Conservation (phyloP, 2,797 vertebrate genomes). For the Strix occidentalis region DNA sequence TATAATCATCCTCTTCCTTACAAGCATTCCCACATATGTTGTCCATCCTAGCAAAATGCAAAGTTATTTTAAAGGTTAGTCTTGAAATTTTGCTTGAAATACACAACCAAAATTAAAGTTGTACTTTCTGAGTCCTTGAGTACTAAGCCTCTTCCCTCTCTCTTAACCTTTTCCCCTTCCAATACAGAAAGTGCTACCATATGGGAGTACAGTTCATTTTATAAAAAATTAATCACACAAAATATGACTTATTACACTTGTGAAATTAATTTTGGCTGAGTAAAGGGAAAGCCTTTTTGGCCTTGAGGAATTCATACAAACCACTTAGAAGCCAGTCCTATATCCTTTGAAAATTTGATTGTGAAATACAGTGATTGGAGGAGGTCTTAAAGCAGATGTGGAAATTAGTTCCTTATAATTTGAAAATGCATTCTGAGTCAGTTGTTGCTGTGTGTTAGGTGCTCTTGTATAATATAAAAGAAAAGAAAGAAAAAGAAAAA, state of each 20-base stretch:
- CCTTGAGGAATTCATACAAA: conserved; percentile 21
- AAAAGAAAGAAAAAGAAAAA: background rate
- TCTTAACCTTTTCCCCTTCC: background rate
- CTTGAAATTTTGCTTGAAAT: conserved; percentile 3
- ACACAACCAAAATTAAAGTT: background rate
- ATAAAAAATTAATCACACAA: background rate
- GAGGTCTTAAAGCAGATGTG: background rate
- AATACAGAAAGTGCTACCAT: background rate
- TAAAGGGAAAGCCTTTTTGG: conserved; percentile 1
- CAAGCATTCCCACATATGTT: background rate
- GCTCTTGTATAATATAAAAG: background rate
- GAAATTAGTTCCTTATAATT: conserved; percentile 8
- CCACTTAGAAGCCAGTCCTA: background rate
- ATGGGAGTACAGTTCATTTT: background rate
- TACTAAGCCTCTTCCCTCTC: background rate
- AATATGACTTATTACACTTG: background rate
- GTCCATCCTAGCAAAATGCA: background rate
- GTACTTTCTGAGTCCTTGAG: background rate
- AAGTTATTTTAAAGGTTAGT: background rate
- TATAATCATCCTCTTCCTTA: background rate
- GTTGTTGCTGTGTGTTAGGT: background rate
- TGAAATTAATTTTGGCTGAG: conserved; percentile 5
- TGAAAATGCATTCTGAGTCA: background rate
- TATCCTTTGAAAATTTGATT: conserved; percentile 24
- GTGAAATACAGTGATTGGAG: conserved; percentile 12